phyloP scores from a whole-genome alignment of 2,113 vertebrate genomes.

The Motacilla alba region DNA sequence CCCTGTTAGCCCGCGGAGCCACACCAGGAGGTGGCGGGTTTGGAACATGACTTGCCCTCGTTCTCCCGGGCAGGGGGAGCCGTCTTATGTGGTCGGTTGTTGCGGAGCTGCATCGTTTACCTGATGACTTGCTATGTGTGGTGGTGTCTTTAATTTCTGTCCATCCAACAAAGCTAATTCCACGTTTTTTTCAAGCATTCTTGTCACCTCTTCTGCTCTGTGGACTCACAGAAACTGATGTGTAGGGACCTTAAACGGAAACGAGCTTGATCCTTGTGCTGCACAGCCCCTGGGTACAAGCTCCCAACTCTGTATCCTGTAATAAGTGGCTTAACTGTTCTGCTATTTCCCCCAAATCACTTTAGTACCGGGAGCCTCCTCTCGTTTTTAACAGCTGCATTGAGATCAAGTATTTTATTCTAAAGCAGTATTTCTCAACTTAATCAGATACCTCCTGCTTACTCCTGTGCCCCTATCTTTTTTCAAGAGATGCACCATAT shows the following conservation, averaged over 20 bases:
- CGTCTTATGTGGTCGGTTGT: background rate
- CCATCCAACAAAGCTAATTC: too few relatives aligned
- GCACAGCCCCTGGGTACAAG: rapidly evolving
- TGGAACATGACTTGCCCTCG: rapidly evolving
- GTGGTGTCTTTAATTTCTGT: background rate
- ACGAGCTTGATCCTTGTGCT: too few relatives aligned
- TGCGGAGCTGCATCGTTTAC: background rate
- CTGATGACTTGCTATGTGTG: too few relatives aligned
- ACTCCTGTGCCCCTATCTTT: background rate
- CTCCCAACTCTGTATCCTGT: too few relatives aligned
- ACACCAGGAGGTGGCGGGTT: rapidly evolving
- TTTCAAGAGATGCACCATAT: background rate
- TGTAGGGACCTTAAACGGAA: background rate
- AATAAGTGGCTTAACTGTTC: background rate
- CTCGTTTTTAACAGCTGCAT: too few relatives aligned
- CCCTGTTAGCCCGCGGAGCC: too few relatives aligned
- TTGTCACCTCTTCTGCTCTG: background rate
- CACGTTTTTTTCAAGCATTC: background rate
- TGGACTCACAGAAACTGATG: background rate
- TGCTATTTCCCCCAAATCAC: background rate
- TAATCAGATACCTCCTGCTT: background rate
- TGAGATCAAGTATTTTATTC: background rate
- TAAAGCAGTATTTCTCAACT: background rate
- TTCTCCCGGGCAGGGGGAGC: background rate
- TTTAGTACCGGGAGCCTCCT: too few relatives aligned